Conservation (phyloP, 2,113 vertebrate genomes). For the Cyphomyrus discorhynchus region DNA sequence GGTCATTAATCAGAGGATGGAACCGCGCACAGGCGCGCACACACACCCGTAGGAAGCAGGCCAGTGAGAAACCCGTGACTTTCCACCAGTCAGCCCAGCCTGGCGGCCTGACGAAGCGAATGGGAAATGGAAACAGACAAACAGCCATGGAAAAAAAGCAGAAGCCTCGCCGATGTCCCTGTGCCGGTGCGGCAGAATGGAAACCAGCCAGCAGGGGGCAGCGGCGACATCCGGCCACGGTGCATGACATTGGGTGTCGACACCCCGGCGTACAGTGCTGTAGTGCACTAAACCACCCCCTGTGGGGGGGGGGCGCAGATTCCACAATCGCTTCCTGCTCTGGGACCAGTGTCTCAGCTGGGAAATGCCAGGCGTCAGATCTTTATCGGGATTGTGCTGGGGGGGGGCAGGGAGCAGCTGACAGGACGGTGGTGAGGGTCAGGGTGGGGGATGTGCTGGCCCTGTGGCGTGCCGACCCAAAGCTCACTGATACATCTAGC, state of each 20-base stretch:
- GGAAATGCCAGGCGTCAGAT: neutral
- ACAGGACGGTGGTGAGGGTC: neutral
- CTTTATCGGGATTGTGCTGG: neutral
- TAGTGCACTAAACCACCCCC: too few relatives aligned
- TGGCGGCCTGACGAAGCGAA: neutral
- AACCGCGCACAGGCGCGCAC: neutral
- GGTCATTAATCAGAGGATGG: too few relatives aligned
- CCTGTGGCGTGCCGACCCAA: neutral
- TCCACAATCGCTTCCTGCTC: neutral
- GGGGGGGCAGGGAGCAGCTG: neutral
- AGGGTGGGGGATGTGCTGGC: neutral
- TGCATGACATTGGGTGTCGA: conserved; percentile 3
- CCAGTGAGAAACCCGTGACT: neutral
- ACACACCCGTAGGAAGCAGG: neutral
- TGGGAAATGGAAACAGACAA: neutral
- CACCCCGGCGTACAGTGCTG: neutral
- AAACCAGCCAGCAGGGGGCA: conserved; percentile 13
- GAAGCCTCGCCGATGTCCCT: neutral
- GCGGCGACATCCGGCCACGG: neutral
- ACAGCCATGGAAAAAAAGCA: neutral
- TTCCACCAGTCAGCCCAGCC: neutral
- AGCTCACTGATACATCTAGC: neutral
- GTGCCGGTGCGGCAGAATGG: conserved; percentile 6
- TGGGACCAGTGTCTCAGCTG: neutral
- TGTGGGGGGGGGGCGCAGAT: neutral